A percentile compares a stretch with the other conserved stretches of the same genome.
Conservation (phyloP, 2,888 invertebrate genomes). For the Amblyjoppa fuscipennis region DNA sequence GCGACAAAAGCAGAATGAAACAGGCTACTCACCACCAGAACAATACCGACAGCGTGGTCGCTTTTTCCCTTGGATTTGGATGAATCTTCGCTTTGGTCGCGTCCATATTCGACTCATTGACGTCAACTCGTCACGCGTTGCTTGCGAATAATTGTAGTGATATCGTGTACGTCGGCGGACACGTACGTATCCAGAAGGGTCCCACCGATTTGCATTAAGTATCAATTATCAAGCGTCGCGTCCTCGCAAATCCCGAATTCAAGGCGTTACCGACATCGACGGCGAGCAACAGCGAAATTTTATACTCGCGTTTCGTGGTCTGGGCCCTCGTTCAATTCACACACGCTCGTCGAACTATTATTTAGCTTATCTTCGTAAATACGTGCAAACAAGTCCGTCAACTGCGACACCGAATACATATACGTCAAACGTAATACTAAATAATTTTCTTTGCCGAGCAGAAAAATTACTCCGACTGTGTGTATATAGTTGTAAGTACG, state of each 20-base stretch:
- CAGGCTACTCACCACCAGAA: conserved; percentile 87
- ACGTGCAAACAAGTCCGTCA: background rate
- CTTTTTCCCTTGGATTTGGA: conserved; percentile 87
- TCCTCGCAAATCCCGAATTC: conserved; percentile 4
- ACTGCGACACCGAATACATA: background rate
- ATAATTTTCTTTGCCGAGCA: background rate
- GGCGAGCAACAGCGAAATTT: background rate
- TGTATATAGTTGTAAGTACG: background rate
- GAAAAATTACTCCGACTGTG: background rate
- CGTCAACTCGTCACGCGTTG: conserved; percentile 23
- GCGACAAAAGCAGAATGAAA: background rate
- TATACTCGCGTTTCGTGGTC: background rate
- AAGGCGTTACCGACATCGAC: background rate
- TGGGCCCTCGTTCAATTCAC: background rate
- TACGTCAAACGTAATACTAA: background rate
- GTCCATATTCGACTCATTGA: conserved; percentile 76
- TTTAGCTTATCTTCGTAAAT: background rate
- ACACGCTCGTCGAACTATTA: background rate
- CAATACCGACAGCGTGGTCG: conserved; percentile 88
- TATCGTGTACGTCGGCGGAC: background rate
- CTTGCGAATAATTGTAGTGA: background rate
- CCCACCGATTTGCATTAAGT: background rate
- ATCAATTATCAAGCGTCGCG: background rate
- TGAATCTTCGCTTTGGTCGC: conserved; percentile 83
- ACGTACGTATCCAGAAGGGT: background rate